Base-by-base conservation (phyloP, 2,888 invertebrate species). In the Allacma fusca region DNA sequence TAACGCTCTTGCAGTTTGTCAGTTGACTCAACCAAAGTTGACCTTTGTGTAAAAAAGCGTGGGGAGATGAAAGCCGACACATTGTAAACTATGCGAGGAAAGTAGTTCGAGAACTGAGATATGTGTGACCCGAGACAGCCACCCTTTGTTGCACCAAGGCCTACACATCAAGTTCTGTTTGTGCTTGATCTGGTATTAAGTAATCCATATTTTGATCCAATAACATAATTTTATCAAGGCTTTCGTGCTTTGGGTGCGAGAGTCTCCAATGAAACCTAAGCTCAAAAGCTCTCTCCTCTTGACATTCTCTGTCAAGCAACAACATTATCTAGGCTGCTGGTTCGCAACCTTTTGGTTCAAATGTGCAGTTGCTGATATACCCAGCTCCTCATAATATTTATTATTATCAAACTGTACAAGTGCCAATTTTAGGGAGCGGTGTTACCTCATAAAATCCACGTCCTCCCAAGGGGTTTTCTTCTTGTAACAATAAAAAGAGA, bases 191-290 rank as follows among this genome's bases (percentile, higher is more conserved):
- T 50, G 50, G 50, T 50, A 50, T 50, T 50, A 64, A 64, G 64
- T 64, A 24, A 40, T 50, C 50, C 71, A 50, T 24, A 24, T 71
- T 71, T 50, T 71, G 71, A 44, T 71, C 71, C 50, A 29, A 24
- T 71, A 28, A n/a, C 26, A 40, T 43, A 59, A 62, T 64, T 65
- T 62, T 34, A 71, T 50, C 19, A n/a, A 50, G 50, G 9, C 50
- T 50, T 50, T n/a, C 16, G 2, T 50, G 2, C 5, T 40, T 40
- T 40, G 7, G 13, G 13, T 13, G 5, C 7, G 40, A 9, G 7
- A 40, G 13, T 40, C 40, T 40, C 40, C 5, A 50, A 50, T n/a
- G 50, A 9, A 7, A 34, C n/a, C 50, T 50, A 40, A 13, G 50
- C 50, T 50, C 34, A 4, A 34, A 34, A 34, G 5, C 5, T 34